phyloP scores from a whole-genome alignment of 1,140 invertebrate genomes.

The Daktulosphaira vitifoliae region DNA sequence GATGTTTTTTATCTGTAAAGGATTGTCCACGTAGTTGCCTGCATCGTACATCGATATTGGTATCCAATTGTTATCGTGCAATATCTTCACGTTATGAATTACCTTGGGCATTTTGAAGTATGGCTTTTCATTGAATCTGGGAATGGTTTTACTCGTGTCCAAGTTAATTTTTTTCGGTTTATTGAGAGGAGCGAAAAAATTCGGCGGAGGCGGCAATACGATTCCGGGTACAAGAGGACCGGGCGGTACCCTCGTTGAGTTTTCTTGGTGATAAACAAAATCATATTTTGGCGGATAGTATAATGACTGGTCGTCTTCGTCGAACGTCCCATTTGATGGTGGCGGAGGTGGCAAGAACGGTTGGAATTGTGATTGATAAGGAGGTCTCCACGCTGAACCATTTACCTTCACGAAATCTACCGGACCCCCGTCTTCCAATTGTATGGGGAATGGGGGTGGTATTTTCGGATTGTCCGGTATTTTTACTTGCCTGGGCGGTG shows the following conservation, averaged over 20 bases:
- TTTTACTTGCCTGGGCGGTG: slow-evolving; percentile 68
- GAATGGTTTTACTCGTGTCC: slow-evolving; percentile 21
- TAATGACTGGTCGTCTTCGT: slow-evolving; percentile 79
- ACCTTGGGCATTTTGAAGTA: slow-evolving; percentile 29
- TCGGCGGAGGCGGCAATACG: slow-evolving; percentile 72
- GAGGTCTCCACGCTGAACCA: slow-evolving; percentile 39
- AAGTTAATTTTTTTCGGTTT: slow-evolving; percentile 33
- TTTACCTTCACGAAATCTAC: slow-evolving; percentile 54
- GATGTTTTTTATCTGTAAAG: no score
- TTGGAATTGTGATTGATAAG: slow-evolving; percentile 40
- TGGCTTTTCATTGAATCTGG: slow-evolving; percentile 33
- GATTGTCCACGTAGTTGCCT: neutral
- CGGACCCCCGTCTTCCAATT: slow-evolving; percentile 67
- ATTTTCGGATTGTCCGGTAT: slow-evolving; percentile 62
- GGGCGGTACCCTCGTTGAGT: slow-evolving; percentile 64
- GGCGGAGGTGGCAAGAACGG: slow-evolving; percentile 43
- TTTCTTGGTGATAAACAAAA: slow-evolving; percentile 70
- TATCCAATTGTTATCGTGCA: neutral
- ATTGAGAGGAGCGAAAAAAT: slow-evolving; percentile 66
- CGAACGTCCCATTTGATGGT: slow-evolving; percentile 58
- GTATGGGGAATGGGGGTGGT: slow-evolving; percentile 81
- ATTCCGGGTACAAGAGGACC: slow-evolving; percentile 80
- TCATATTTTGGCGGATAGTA: slow-evolving; percentile 84
- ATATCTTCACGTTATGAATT: neutral
- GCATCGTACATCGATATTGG: neutral